Base-by-base conservation (phyloP, 2,888 invertebrate genomes). In the Nephrotoma guestfalica region DNA sequence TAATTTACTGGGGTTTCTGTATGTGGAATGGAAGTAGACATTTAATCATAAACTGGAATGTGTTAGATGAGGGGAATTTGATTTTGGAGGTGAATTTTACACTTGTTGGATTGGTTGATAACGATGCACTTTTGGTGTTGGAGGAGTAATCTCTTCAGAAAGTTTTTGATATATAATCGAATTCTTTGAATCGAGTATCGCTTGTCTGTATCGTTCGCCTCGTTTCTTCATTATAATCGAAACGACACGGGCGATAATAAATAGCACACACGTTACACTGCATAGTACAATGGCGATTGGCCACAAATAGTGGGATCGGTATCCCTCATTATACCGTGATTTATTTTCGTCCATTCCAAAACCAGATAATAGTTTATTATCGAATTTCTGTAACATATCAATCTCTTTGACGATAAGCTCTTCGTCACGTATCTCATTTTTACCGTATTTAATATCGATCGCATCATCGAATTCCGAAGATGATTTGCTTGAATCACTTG, bases 81-180 rank as follows among this genome's bases (percentile, higher is more conserved):
- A 71, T 9, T 30, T 71, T 7, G 30, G 1, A 71, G 30, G 9
- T 30, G 13, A 11, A 18, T 45, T 89, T 90, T 91, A 92, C 89
- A 91, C 91, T 90, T 91, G 90, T 89, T 93, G 93, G 87, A 94
- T 92, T 42, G 93, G 94, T 89, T 93, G 91, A 90, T 94, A 94
- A 90, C 94, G 94, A 91, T 93, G 94, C 87, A 94, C 92, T 90
- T 94, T 95, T 86, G 96, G 95, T 89, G 95, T 94, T 4, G 94
- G 94, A 86, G 94, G 94, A 11, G 93, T 93, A 88, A 96, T 93
- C 88, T 96, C 96, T 90, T 96, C 96, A 11, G 96, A 95, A 86
- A 96, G 92, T 88, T 95, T 96, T 89, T 95, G 95, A 91, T 96
- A 96, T 30, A 96, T 95, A 87, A 96, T 93, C 45, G 91, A 91